Conservation (phyloP, 2,797 vertebrate genomes). For the Pangasius mekongensis region DNA sequence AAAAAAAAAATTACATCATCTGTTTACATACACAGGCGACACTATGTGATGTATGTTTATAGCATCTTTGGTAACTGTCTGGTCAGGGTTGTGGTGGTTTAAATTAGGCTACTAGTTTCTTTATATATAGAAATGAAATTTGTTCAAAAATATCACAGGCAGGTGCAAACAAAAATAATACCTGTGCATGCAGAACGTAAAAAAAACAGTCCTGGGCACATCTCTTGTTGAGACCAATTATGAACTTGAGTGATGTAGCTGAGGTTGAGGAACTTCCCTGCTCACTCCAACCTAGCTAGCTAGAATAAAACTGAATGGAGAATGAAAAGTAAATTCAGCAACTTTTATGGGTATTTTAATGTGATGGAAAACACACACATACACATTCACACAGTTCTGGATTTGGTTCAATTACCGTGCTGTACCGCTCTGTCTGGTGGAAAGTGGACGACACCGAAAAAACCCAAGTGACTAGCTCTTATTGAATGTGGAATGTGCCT, state of each 20-base stretch:
- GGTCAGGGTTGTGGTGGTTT: background rate
- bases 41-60: background rate
- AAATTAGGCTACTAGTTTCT: background rate
- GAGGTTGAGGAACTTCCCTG: background rate
- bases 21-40: background rate
- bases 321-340: background rate
- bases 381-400: background rate
- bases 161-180: background rate
- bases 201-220: background rate
- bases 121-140: background rate
- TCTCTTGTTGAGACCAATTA: background rate
- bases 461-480: background rate
- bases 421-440: too few species aligned
- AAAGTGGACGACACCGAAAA: background rate
- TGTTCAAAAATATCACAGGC: background rate
- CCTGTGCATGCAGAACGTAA: background rate
- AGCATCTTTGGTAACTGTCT: background rate
- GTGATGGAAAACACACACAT: background rate
- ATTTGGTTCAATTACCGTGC: background rate
- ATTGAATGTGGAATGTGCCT: background rate
- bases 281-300: background rate
- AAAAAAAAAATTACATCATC: too few species aligned
- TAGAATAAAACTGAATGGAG: background rate
- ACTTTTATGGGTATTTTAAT: background rate
- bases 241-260: background rate